Base-by-base conservation (phyloP, 1,140 invertebrate genomes). In the Atta cephalotes region DNA sequence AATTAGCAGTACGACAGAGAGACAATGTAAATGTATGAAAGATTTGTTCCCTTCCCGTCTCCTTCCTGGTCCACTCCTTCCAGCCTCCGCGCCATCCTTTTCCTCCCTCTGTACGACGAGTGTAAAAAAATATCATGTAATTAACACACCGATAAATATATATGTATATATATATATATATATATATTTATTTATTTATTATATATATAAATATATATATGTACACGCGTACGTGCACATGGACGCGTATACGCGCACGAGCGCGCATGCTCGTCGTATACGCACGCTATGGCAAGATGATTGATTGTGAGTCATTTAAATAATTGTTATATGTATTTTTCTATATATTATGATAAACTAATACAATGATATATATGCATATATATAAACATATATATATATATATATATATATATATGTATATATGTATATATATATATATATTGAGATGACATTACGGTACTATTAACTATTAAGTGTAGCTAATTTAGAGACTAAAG, bases 311-410 rank as follows among this genome's bases (percentile, higher is more conserved):
- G 92, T 93, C 93, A 94, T 94, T 94, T 94, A 94, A 94, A 95
- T 95, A 94, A 94, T 94, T 95, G 93, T 95, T 95, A 94, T 92
- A 94, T 94, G 94, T 94, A 95, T n/a, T 95, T 94, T 95, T 95
- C 93, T 94, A 94, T 95, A 94, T 94, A 94, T 93, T 94, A 94
- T 90, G 91, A 92, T 88, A 91, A 82, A 93, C 92, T 92, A 92
- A 93, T 90, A 91, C 87, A 87, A 92, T 92, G 85, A 88, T 90
- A 91, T 90, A 91, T 89, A 91, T 89, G 84, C 80, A 91, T 89
- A 91, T 88, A 85, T 81, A 90, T 78, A 91, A 16, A 25, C 35
- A 35, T 89, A 21, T 21, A 21, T 21, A 21, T 21, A 21, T 21
- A 21, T 21, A 21, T 21, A 0, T 21, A 21, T 21, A 0, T 21